Evolutionary conservation across 2,113 vertebrate genomes (phyloP).

Genomic region (Micronycteris hirsuta): DNA sequence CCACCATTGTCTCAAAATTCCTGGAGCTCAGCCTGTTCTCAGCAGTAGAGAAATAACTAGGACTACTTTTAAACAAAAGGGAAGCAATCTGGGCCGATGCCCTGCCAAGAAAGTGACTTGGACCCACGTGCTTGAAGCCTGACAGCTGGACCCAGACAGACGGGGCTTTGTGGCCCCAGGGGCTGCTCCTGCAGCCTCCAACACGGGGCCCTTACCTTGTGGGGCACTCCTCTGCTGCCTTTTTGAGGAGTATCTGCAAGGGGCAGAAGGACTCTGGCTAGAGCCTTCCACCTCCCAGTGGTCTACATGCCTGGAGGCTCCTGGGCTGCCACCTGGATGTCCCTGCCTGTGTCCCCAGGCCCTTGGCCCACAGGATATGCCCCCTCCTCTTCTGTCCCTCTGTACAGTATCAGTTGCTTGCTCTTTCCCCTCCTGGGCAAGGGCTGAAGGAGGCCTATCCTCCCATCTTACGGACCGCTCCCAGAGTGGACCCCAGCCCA

Average conservation of each 20-base stretch:
- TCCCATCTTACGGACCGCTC: neutral
- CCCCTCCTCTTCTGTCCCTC: conserved; percentile 25
- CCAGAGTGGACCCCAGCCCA: neutral
- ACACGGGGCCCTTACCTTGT: neutral
- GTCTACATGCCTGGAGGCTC: neutral
- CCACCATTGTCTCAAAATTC: conserved; percentile 66
- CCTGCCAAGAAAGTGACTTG: neutral
- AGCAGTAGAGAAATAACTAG: neutral
- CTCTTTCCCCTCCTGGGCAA: conserved; percentile 47
- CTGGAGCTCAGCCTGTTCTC: conserved; percentile 44
- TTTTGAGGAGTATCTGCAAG: neutral
- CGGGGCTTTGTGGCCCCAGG: neutral
- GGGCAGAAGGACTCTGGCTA: conserved; percentile 19
- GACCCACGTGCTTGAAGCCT: neutral
- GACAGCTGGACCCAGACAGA: conserved; percentile 8
- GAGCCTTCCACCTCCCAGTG: neutral
- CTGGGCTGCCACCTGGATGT: conserved; percentile 29
- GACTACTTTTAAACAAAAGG: conserved; percentile 43
- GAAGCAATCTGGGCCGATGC: neutral
- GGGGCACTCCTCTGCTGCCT: neutral
- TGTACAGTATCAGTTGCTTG: conserved; percentile 67
- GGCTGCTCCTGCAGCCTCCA: neutral
- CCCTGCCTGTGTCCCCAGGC: conserved; percentile 40
- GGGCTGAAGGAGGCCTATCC: conserved; percentile 40
- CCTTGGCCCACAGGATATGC: neutral